Percentiles rank a stretch among this genome's conserved stretches.
phyloP scores from a whole-genome alignment of 23 tunicate species.

The Trididemnum miniatum region DNA sequence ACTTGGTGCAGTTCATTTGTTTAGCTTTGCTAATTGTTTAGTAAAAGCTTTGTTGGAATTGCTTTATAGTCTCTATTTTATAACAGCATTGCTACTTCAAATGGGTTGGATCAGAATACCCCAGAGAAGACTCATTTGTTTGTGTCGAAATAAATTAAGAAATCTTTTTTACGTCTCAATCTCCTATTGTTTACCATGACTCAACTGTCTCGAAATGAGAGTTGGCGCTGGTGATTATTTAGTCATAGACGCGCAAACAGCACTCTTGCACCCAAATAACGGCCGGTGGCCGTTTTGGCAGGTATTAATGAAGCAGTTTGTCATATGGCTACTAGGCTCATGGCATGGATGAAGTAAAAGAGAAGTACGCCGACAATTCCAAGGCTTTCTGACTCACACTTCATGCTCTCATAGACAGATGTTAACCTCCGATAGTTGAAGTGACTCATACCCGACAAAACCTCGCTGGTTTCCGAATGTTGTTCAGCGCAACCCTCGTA shows the following conservation, averaged over 20 bases:
- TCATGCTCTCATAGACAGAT: slow-evolving; percentile 7
- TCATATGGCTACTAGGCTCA: neutral
- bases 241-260: neutral
- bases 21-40: no score
- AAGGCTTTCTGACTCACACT: neutral
- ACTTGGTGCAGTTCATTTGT: no score
- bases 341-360: neutral
- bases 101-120: no score
- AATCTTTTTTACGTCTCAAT: slow-evolving; percentile 4
- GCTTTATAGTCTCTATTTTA: no score
- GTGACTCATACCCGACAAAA: neutral
- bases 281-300: neutral
- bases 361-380: neutral
- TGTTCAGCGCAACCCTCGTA: neutral
- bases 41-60: no score
- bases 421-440: neutral
- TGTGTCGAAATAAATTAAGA: neutral
- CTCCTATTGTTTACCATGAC: slow-evolving; percentile 11
- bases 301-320: neutral
- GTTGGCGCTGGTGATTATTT: neutral
- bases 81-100: no score
- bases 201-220: neutral
- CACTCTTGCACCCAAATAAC: neutral
- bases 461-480: slow-evolving; percentile 12
- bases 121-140: neutral